Conservation (phyloP, 2,113 vertebrate species). For the Macroglossus sobrinus region DNA sequence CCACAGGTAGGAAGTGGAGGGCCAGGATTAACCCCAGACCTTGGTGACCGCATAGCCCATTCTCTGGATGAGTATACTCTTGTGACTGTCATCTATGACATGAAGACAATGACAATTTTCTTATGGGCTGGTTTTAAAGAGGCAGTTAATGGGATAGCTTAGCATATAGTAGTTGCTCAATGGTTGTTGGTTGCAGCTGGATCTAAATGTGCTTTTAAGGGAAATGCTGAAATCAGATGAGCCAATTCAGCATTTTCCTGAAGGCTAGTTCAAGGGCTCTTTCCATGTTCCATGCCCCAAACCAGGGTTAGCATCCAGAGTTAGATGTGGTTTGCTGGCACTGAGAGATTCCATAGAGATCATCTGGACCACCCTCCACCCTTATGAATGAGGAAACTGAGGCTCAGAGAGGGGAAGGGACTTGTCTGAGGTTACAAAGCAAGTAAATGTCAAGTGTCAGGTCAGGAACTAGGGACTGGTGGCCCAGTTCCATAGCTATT, state of each 20-base stretch:
- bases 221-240: background rate
- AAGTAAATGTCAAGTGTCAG: background rate
- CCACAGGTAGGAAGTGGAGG: background rate
- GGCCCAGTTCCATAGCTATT: background rate
- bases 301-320: background rate
- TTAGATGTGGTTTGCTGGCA: background rate
- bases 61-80: background rate
- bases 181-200: background rate
- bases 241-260: background rate
- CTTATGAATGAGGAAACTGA: background rate
- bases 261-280: background rate
- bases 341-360: background rate
- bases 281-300: background rate
- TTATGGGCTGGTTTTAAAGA: background rate
- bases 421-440: background rate
- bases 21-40: background rate
- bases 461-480: background rate
- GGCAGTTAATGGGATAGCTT: background rate
- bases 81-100: background rate
- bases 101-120: background rate
- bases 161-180: background rate
- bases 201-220: background rate
- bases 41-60: accelerated
- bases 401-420: background rate
- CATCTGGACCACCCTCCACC: background rate